A percentile compares a stretch with the other conserved stretches of the same genome.
These are phyloP conservation scores for Entelurus aequoreus DNA, from an alignment of 2,113 vertebrate species.

Conservation along the genomic window DNA sequence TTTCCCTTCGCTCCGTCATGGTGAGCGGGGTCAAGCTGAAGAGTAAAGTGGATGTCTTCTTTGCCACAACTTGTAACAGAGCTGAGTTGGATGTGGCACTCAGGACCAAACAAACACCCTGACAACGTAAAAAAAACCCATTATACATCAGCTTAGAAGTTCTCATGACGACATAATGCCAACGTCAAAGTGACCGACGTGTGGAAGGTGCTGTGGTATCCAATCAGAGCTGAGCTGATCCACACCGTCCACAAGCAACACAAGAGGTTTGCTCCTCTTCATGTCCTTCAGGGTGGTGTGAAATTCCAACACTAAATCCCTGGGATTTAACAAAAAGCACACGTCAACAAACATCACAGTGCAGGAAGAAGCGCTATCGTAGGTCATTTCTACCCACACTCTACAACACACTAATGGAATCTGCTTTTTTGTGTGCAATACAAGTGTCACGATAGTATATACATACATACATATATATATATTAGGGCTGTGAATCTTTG, in stretches of 20 bases:
- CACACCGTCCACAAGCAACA: slow-evolving; percentile 77
- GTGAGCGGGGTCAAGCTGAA: slow-evolving; percentile 72
- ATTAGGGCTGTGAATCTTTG: no score
- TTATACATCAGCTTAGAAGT: not conserved
- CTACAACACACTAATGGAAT: no score
- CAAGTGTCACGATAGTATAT: no score
- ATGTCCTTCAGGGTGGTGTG: slow-evolving; percentile 47
- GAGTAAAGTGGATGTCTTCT: slow-evolving; percentile 47
- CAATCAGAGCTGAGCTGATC: slow-evolving; percentile 77
- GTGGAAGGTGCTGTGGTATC: slow-evolving; percentile 77
- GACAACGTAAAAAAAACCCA: slow-evolving; percentile 7
- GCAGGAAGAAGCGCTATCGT: no score
- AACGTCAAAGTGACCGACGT: slow-evolving; percentile 50
- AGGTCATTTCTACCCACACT: no score
- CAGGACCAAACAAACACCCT: slow-evolving; percentile 79
- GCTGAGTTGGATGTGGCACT: slow-evolving; percentile 66
- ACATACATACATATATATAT: no score
- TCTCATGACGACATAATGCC: not conserved
- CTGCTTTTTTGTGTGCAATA: no score
- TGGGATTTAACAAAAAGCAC: slow-evolving; percentile 26
- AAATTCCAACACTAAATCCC: slow-evolving; percentile 76
- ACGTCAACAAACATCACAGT: no score
- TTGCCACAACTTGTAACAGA: slow-evolving; percentile 68
- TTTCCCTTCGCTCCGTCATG: slow-evolving; percentile 67
- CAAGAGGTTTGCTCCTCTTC: slow-evolving; percentile 55